These are phyloP conservation scores for Cydia amplana DNA, from an alignment of 1,140 invertebrate genomes.

Conservation along the genomic window DNA sequence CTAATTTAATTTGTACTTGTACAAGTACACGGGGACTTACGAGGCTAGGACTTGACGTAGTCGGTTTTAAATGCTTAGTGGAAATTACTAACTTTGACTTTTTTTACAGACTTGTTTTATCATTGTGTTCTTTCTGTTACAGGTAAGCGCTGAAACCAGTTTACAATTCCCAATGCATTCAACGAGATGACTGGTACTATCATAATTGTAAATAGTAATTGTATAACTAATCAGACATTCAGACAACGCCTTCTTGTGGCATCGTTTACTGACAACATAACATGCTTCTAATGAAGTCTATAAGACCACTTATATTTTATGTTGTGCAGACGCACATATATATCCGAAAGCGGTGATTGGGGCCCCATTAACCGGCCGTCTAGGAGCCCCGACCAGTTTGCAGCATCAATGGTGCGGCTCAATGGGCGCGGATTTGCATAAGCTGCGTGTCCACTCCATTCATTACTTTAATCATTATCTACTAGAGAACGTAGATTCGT, in stretches of 20 bases:
- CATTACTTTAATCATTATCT: constrained; percentile 17
- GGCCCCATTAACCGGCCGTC: constrained; percentile 19
- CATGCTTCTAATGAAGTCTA: neutral
- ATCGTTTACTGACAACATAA: neutral
- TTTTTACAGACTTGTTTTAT: too few species aligned
- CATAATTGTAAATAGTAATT: too few species aligned
- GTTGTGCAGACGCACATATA: constrained; percentile 3
- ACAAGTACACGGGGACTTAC: too few species aligned
- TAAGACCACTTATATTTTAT: neutral
- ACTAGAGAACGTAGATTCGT: neutral
- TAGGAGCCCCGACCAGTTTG: constrained; percentile 23
- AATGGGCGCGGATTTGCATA: constrained; percentile 29
- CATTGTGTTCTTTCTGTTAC: neutral
- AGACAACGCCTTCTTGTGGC: neutral
- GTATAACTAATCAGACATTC: neutral
- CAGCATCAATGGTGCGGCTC: constrained; percentile 22
- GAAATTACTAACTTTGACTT: too few species aligned
- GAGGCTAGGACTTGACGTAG: too few species aligned
- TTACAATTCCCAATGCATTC: neutral
- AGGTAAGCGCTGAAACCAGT: neutral
- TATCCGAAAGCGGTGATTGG: constrained; percentile 15
- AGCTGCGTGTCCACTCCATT: constrained; percentile 10
- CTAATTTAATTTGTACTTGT: too few species aligned
- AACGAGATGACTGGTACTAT: too few species aligned
- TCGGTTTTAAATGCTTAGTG: too few species aligned